Evolutionary conservation across 1,140 invertebrate species (phyloP), one percentile per base, ranked within the genome.

Genomic region (Gryon sp.): DNA sequence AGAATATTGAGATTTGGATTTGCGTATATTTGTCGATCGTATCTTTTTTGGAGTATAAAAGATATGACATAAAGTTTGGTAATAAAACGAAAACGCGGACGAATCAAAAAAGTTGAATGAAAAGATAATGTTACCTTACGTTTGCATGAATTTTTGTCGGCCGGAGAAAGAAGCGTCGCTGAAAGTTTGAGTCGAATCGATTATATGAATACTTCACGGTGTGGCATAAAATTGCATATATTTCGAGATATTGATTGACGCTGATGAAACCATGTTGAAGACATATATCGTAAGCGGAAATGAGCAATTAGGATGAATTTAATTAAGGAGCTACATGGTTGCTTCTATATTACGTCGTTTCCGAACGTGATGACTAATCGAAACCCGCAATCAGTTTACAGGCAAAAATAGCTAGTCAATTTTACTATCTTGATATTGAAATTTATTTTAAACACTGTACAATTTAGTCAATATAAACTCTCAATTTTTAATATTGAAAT

Each of bases 51-150:
- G 76, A 84, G 84, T 84, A 83, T 83, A n/a, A n/a, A 76, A 80
- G 78, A 82, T 82, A 74, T 70, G 70, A 79, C 81, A 84, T 80
- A n/a, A 83, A 41, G 41, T 84, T 78, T 63, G 36, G 24, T 75
- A 80, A 82, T 84, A 84, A 83, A 68, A 80, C 77, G 76, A 83
- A 85, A 84, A 81, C 79, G 82, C 84, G 79, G 83, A 85, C 82
- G 81, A 80, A 59, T 59, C 60, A 20, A 32, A 60, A 4, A 74
- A 59, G 50, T 38, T 34, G 26, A 19, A 4, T 24, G 30, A 48
- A 62, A 60, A 45, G 43, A 62, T 62, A 24, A 45, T 20, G 28
- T 28, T 18, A 8, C 16, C 30, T 62, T 62, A 19, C 11, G 32
- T 48, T 40, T 26, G 43, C 30, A 48, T 48, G 38, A 62, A 5